Evolutionary conservation across 2,888 invertebrate genomes (phyloP), one percentile per base, ranked within the genome.

Genomic region (Cylloceria caligata): DNA sequence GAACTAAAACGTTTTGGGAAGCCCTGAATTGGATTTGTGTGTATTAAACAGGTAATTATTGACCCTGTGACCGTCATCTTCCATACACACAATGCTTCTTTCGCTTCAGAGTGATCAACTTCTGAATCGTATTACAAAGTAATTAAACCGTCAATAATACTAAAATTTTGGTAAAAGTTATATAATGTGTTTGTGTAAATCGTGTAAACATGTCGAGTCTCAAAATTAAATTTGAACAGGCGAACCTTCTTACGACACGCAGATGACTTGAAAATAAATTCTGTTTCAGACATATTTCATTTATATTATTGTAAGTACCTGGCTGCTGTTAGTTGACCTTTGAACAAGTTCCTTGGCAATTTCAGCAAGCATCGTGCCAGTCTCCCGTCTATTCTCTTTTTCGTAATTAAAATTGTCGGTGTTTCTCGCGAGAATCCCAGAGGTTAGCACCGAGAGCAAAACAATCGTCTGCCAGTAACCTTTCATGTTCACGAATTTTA

Each of bases 341-440:
- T 95, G 95, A 30, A 96, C 93, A 87, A 96, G 93, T 89, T 96
- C 96, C 89, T 94, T 95, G 2, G 96, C 96, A 83, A 95, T 92
- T 77, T 94, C 94, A 1, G 94, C 93, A 89, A 95, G 91, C 86
- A 95, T 93, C 81, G 95, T 94, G 0, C 94, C 94, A 21, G 87
- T 83, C 49, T 83, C 78, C 24, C 80, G 83, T 84, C 84, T 85
- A 5, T 79, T 74, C 7, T 86, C 82, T 45, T 85, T 84, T 6
- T 85, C 83, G 9, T 83, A 80, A 68, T 77, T 82, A 19, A 69
- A 67, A 39, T 76, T 68, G 0, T 85, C 85, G 49, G 71, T 84
- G 68, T 84, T 87, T 71, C 86, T 80, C 45, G 87, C 86, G 6
- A 83, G 71, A n/a, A 81, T 81, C 13, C 78, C 83, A 72, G 83